Evolutionary conservation across 2,797 vertebrate species (phyloP).

Genomic region (Urophycis tenuis): DNA sequence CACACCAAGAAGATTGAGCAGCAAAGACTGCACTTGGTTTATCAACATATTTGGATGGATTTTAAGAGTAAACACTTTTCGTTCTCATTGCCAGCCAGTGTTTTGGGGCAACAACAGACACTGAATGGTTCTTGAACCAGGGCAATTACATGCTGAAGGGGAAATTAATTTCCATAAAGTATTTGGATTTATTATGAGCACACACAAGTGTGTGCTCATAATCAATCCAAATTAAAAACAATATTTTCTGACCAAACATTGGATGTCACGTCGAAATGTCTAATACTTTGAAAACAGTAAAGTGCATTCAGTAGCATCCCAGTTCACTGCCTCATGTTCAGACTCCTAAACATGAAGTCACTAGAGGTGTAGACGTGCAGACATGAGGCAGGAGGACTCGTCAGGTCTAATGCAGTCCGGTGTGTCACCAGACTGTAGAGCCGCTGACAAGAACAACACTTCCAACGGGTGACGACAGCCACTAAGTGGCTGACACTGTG

Average conservation of each 20-base stretch:
- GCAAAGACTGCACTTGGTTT: neutral
- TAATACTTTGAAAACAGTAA: neutral
- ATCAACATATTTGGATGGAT: neutral
- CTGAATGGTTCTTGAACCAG: neutral
- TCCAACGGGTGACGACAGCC: neutral
- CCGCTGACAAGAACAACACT: neutral
- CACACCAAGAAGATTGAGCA: neutral
- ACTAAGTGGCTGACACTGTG: neutral
- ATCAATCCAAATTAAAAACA: neutral
- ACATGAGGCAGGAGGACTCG: neutral
- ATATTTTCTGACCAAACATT: neutral
- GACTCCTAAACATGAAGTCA: neutral
- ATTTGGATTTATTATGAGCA: too few relatives aligned
- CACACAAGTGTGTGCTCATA: neutral
- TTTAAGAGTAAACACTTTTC: neutral
- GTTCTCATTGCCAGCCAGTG: neutral
- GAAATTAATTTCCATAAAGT: neutral
- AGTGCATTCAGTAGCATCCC: neutral
- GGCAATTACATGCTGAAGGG: neutral
- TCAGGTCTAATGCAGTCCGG: neutral
- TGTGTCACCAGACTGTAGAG: neutral
- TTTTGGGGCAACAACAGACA: conserved; percentile 16
- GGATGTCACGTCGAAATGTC: neutral
- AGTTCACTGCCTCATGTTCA: neutral
- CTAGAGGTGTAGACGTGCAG: neutral